These are phyloP conservation scores for Scaptomyza parva DNA, from an alignment of 2,888 invertebrate genomes.

Conservation along the genomic window DNA sequence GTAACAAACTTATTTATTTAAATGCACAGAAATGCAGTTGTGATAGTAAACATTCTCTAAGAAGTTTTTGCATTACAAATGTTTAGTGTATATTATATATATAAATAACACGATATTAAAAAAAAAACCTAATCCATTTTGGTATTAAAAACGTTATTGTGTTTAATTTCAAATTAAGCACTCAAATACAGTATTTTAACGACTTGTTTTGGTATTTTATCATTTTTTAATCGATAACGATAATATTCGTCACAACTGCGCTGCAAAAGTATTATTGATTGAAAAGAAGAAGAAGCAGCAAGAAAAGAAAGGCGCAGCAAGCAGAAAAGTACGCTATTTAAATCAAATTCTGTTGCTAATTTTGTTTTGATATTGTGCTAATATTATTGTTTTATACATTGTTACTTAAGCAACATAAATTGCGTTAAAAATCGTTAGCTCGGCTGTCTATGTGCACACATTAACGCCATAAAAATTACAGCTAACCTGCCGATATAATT, in stretches of 20 bases:
- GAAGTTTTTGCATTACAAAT: neutral
- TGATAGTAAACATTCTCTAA: too few species aligned
- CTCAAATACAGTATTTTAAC: constrained; percentile 4
- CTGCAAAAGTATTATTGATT: constrained; percentile 70
- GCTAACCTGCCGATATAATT: constrained; percentile 24
- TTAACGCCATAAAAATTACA: constrained; percentile 14
- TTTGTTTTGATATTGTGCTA: constrained; percentile 15
- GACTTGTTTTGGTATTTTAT: neutral
- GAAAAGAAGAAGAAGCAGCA: constrained; percentile 54
- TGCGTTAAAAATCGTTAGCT: constrained; percentile 5
- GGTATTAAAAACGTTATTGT: neutral
- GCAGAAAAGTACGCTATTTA: constrained; percentile 50
- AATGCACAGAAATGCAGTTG: too few species aligned
- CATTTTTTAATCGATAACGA: constrained; percentile 41
- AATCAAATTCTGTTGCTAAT: constrained; percentile 38
- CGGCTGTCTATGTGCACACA: constrained; percentile 12
- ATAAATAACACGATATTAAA: neutral
- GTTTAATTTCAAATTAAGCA: constrained; percentile 7
- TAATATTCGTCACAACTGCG: constrained; percentile 28
- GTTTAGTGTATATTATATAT: neutral
- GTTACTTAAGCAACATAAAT: neutral
- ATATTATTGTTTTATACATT: constrained; percentile 9
- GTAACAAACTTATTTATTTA: too few species aligned
- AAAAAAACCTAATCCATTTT: neutral
- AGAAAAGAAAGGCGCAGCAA: constrained; percentile 75